Percentiles rank a stretch among this genome's conserved stretches.
Evolutionary conservation across 2,888 invertebrate species (phyloP).

Genomic region (Cordilura impudica): DNA sequence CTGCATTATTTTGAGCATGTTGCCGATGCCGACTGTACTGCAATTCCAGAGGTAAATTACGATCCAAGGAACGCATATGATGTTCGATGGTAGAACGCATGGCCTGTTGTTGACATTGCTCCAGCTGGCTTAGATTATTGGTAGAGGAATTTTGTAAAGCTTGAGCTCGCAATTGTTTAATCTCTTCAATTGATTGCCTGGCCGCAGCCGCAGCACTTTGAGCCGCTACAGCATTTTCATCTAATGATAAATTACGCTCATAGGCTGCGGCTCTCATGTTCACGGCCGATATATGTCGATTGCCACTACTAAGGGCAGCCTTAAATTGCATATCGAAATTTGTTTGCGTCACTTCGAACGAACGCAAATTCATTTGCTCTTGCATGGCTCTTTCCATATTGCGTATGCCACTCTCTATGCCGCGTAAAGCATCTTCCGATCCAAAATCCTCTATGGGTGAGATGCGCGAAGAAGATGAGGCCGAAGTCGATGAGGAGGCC

Average conservation of each 20-base stretch:
- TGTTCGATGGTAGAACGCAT: conserved; percentile 77
- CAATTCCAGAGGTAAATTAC: conserved; percentile 76
- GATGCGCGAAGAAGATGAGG: conserved; percentile 62
- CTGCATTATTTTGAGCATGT: conserved; percentile 64
- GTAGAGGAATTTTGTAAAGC: conserved; percentile 67
- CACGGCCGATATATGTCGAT: conserved; percentile 68
- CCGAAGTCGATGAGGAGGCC: conserved; percentile 59
- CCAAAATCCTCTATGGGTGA: conserved; percentile 77
- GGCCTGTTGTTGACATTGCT: conserved; percentile 70
- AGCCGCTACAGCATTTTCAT: conserved; percentile 66
- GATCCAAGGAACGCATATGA: conserved; percentile 78
- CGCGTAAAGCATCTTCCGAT: conserved; percentile 77
- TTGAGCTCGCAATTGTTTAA: conserved; percentile 73
- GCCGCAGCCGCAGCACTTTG: conserved; percentile 70
- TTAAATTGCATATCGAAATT: conserved; percentile 73
- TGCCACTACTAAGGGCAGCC: conserved; percentile 66
- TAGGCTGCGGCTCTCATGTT: conserved; percentile 70
- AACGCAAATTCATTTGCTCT: conserved; percentile 77
- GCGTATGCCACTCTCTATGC: conserved; percentile 77
- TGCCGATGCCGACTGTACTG: conserved; percentile 78
- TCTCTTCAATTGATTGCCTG: conserved; percentile 73
- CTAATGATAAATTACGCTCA: conserved; percentile 75
- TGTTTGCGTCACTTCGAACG: conserved; percentile 73
- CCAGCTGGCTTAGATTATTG: conserved; percentile 61
- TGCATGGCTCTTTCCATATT: conserved; percentile 79